Conservation (phyloP, 2,113 vertebrate species). For the Accipiter virgatus region DNA sequence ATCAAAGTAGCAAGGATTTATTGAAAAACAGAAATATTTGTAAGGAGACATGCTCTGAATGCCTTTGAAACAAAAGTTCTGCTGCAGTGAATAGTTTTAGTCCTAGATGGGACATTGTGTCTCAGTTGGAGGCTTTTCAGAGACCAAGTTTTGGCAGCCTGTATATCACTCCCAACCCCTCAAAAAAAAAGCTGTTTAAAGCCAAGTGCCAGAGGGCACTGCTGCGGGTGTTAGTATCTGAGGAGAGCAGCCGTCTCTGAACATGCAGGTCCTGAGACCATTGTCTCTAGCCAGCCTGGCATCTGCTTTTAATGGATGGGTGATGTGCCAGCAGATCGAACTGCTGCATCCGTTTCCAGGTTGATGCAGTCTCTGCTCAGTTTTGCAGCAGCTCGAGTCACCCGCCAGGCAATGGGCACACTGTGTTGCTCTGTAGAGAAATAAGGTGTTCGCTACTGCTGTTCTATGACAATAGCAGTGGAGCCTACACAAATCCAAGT, state of each 20-base stretch:
- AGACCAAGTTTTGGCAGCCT: neutral
- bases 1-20: neutral
- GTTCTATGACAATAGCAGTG: accelerated
- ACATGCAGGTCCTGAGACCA: accelerated
- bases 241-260: neutral
- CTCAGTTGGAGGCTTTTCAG: neutral
- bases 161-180: accelerated
- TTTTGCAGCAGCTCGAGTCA: neutral
- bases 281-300: neutral
- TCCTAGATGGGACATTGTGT: neutral
- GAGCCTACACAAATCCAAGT: neutral
- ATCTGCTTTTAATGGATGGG: accelerated
- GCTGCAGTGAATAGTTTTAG: neutral
- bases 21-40: neutral
- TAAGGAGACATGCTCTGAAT: neutral
- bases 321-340: accelerated
- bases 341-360: neutral
- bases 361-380: accelerated
- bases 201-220: neutral
- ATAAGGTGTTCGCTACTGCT: neutral
- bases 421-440: neutral
- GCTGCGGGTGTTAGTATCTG: accelerated
- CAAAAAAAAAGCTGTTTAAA: neutral
- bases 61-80: neutral
- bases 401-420: accelerated